These are phyloP conservation scores for Dexiosoma caninum DNA, from an alignment of 2,888 invertebrate species.

Conservation along the genomic window DNA sequence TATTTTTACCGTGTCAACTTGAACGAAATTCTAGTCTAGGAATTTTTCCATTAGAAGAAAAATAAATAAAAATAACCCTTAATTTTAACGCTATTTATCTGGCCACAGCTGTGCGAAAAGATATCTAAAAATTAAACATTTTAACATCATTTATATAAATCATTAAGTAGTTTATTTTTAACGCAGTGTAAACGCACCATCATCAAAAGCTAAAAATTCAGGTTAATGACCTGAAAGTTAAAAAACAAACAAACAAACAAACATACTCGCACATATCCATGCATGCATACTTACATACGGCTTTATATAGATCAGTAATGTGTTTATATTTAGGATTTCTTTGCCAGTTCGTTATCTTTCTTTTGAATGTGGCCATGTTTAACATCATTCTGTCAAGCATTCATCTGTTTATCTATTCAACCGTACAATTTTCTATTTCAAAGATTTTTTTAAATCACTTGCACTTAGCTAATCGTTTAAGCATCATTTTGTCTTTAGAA, in stretches of 20 bases:
- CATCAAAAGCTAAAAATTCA: background rate
- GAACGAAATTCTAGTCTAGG: too few species aligned
- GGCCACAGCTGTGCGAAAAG: too few species aligned
- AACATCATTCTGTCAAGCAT: constrained; percentile 47
- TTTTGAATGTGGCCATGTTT: background rate
- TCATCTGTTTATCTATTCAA: constrained; percentile 23
- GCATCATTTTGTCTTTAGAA: constrained; percentile 25
- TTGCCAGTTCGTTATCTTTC: constrained; percentile 5
- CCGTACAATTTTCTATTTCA: constrained; percentile 22
- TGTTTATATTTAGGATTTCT: constrained; percentile 48
- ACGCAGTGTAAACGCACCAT: constrained; percentile 6
- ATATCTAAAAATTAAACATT: background rate
- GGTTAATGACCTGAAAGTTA: constrained; percentile 39
- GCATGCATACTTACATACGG: too few species aligned
- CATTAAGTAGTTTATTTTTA: background rate
- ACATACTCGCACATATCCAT: too few species aligned
- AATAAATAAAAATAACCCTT: too few species aligned
- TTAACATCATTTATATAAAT: background rate
- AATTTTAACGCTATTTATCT: too few species aligned
- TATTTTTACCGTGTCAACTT: too few species aligned
- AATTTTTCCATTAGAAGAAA: background rate
- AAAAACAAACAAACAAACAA: background rate
- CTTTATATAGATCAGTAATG: constrained; percentile 6
- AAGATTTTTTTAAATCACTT: constrained; percentile 42
- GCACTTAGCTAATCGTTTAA: constrained; percentile 50